Percentiles rank a stretch among this genome's conserved stretches.
Evolutionary conservation across 2,888 invertebrate species (phyloP).

Genomic region (Yponomeuta evonymella): DNA sequence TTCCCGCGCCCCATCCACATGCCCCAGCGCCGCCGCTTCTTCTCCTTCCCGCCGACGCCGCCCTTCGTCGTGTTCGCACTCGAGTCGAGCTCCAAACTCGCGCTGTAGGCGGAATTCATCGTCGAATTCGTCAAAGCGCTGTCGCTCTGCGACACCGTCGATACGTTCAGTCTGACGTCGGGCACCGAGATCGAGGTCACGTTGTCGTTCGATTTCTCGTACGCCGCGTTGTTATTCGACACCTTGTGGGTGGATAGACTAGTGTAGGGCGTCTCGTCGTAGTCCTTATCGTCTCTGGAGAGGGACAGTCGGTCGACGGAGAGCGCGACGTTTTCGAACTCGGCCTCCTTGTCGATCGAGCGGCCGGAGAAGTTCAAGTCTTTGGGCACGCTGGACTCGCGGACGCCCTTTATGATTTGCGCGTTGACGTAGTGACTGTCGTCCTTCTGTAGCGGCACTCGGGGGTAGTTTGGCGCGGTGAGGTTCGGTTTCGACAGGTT

Average conservation of each 20-base stretch:
- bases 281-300: conserved; percentile 41
- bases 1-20: conserved; percentile 81
- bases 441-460: conserved; percentile 34
- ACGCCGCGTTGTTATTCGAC: conserved; percentile 40
- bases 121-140: conserved; percentile 44
- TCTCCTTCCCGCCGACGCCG: conserved; percentile 69
- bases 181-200: conserved; percentile 59
- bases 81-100: conserved; percentile 44
- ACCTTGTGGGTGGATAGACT: conserved; percentile 59
- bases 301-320: conserved; percentile 53
- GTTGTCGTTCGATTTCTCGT: conserved; percentile 47
- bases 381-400: conserved; percentile 56
- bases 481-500: conserved; percentile 32
- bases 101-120: conserved; percentile 48
- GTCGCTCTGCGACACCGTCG: conserved; percentile 34
- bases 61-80: conserved; percentile 33
- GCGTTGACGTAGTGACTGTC: conserved; percentile 68
- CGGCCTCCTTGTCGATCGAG: conserved; percentile 42
- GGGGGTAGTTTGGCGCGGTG: conserved; percentile 32
- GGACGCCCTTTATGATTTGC: conserved; percentile 60
- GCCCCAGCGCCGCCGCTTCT: conserved; percentile 80
- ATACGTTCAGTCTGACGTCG: conserved; percentile 28
- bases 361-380: conserved; percentile 42
- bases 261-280: conserved; percentile 66
- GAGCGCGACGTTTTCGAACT: conserved; percentile 46